Evolutionary conservation across 2,113 vertebrate genomes (phyloP).

Genomic region (Xiphorhynchus elegans): DNA sequence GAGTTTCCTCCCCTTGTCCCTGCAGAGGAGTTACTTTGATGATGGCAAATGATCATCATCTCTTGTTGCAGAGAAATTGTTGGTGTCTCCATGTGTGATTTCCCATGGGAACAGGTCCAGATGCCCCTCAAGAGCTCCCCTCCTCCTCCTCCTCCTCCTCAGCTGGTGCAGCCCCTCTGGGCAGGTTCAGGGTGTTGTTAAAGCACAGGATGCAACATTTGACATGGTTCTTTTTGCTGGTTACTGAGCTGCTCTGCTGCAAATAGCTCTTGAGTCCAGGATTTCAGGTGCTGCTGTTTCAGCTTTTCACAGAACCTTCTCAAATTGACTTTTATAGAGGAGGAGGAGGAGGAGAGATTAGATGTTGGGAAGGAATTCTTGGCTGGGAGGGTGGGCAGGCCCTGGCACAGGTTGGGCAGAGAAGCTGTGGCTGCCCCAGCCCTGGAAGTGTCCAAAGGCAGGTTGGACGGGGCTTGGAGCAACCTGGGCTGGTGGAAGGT

Average conservation of each 20-base stretch:
- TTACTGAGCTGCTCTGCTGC: not conserved
- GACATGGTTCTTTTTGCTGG: not conserved
- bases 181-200: not conserved
- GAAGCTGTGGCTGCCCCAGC: not conserved
- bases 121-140: not conserved
- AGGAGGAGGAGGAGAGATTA: not conserved
- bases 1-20: not conserved
- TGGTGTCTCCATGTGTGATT: rapidly evolving
- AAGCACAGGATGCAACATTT: not conserved
- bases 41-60: not conserved
- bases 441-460: not conserved
- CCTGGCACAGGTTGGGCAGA: not conserved
- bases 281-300: not conserved
- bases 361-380: not conserved
- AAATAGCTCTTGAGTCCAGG: not conserved
- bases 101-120: not conserved
- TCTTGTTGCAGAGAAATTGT: not conserved
- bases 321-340: not conserved
- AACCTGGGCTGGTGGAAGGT: not conserved
- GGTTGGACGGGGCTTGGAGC: not conserved
- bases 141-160: not conserved
- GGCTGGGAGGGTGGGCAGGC: rapidly evolving
- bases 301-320: not conserved
- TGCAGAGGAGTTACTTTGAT: not conserved
- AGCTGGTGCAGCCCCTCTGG: not conserved